Evolutionary conservation across 2,797 vertebrate species (phyloP), one percentile per base, ranked within the genome.

Genomic region (Girardinus metallicus): DNA sequence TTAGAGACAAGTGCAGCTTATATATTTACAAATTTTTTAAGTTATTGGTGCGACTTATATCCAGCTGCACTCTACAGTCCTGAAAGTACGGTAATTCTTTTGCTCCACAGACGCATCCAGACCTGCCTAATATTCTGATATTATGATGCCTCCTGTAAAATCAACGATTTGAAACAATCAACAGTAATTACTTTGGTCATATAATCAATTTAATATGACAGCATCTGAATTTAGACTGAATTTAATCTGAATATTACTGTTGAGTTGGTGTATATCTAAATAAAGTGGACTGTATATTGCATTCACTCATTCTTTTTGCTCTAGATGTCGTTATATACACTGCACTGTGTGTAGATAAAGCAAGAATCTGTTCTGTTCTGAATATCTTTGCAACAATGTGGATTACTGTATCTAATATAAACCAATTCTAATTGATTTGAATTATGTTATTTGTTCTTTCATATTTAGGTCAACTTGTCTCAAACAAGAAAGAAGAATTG

Each of bases 401-500:
- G 34, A 41, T 66, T 39, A 23, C 64, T 41, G 18, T 39, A 64
- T 64, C 60, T 5, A 64, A 36, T 64, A 3, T 64, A 18, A 62
- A 15, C 29, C 0, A 60, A 10, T 18, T 66, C 16, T 62, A 41
- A 41, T 68, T 41, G 18, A 68, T 21, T 10, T 41, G 18, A 12
- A 26, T 41, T 41, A 26, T 3, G 1, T 13, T 1, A 83, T 75
- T 60, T 73, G 1, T 71, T 39, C 15, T 78, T 74, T 77, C 5
- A 60, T 8, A 80, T 86, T 85, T 21, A 91, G 90, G 88, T 16
- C 78, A 90, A 6, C 77, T 92, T 12, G 60, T 92, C 43, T 89
- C 90, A 75, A 90, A 77, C 80, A 92, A 90, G 6, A 89, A 91
- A 72, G 89, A 92, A 49, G 92, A 91, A 39, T 23, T 89, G 43